Evolutionary conservation across 2,113 vertebrate species (phyloP).

Genomic region (Grus americana): DNA sequence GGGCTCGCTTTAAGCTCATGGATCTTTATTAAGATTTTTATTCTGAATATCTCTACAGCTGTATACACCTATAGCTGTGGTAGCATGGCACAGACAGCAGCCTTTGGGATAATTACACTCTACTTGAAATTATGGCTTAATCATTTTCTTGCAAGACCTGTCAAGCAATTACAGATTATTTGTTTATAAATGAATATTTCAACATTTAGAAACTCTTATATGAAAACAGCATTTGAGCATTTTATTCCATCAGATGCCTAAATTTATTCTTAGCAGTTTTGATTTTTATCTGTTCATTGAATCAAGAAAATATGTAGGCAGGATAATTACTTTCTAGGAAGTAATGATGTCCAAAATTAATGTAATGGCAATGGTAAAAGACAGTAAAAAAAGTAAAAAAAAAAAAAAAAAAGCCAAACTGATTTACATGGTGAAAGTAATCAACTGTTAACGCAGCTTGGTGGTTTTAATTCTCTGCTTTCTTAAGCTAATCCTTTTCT

Average conservation of each 20-base stretch:
- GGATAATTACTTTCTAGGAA: conserved; percentile 10
- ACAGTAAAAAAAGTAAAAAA: not conserved
- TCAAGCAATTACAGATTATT: not conserved
- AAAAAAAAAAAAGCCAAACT: conserved; percentile 7
- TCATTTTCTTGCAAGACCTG: not conserved
- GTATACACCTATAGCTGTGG: not conserved
- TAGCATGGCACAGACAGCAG: not conserved
- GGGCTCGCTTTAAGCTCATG: not conserved
- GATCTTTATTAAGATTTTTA: not conserved
- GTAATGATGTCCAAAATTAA: not conserved
- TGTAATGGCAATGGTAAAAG: not conserved
- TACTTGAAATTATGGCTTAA: not conserved
- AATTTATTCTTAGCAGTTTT: not conserved
- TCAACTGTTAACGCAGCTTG: not conserved
- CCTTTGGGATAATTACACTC: not conserved
- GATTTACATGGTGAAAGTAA: not conserved
- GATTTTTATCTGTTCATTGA: conserved; percentile 1
- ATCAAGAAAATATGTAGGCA: not conserved
- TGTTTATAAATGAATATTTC: not conserved
- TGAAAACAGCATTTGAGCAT: not conserved
- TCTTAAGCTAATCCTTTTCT: not conserved
- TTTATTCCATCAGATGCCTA: not conserved
- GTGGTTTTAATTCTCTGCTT: not conserved
- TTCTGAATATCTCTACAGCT: not conserved
- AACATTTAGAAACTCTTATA: not conserved